Evolutionary conservation across 2,888 invertebrate species (phyloP).

Genomic region (Saturnia japonica): DNA sequence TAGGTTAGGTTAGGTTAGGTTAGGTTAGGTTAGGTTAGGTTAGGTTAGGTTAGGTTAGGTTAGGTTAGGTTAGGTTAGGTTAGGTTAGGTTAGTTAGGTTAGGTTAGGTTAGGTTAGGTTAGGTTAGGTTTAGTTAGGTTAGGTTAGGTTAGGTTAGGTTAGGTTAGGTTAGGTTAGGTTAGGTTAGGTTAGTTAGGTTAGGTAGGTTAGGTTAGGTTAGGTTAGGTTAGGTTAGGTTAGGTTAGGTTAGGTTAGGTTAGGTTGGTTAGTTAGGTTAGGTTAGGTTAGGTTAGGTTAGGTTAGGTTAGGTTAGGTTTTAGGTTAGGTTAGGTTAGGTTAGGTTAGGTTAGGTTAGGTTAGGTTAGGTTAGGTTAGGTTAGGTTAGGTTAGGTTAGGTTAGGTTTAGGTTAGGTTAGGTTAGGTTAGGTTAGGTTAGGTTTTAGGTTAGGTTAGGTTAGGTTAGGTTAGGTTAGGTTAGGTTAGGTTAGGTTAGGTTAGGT

Average conservation of each 20-base stretch:
- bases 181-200: background rate
- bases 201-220: background rate
- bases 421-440: constrained; percentile 11
- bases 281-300: constrained; percentile 20
- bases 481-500: constrained; percentile 18
- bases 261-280: constrained; percentile 19
- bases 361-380: constrained; percentile 10
- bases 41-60: constrained; percentile 20
- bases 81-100: constrained; percentile 9
- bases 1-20: background rate
- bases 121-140: constrained; percentile 17
- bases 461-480: constrained; percentile 16
- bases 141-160: constrained; percentile 17
- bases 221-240: too few relatives aligned
- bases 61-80: constrained; percentile 19
- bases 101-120: constrained; percentile 17
- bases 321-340: constrained; percentile 20
- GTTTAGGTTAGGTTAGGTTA: background rate
- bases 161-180: constrained; percentile 19
- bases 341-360: constrained; percentile 11
- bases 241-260: constrained; percentile 20
- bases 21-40: constrained; percentile 11
- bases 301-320: constrained; percentile 20
- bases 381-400: constrained; percentile 10
- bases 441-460: constrained; percentile 10